Percentiles rank a stretch among this genome's conserved stretches.
Conservation (phyloP, 2,113 vertebrate species). For the Morone saxatilis region DNA sequence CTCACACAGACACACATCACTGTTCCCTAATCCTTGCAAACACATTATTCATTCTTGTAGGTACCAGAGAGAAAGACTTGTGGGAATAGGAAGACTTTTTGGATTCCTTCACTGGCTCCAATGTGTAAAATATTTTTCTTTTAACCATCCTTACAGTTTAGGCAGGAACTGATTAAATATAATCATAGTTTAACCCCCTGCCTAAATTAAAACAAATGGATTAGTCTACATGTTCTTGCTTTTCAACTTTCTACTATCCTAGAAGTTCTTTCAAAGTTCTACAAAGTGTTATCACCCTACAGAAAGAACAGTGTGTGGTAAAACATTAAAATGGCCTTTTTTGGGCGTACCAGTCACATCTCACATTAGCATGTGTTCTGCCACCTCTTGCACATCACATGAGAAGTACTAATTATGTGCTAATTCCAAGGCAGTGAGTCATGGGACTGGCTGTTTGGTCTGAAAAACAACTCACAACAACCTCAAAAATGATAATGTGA, state of each 20-base stretch:
- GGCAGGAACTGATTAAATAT: background rate
- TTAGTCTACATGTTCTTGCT: background rate
- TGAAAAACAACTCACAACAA: background rate
- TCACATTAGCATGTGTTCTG: background rate
- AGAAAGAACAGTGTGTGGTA: background rate
- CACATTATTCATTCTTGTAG: constrained; percentile 31
- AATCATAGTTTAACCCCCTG: background rate
- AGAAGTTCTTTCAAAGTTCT: background rate
- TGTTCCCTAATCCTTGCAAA: constrained; percentile 18
- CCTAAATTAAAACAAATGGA: background rate
- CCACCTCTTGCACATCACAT: background rate
- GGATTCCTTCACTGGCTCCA: constrained; percentile 5
- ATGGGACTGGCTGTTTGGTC: background rate
- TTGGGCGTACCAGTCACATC: background rate
- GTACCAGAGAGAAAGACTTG: constrained; percentile 2
- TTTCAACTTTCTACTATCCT: background rate
- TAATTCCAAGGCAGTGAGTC: background rate
- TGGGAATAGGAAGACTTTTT: constrained; percentile 23
- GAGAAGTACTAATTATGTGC: background rate
- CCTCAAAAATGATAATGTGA: background rate
- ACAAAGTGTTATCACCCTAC: too few relatives aligned
- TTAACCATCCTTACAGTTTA: background rate
- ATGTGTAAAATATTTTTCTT: background rate
- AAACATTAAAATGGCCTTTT: background rate
- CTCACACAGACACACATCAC: constrained; percentile 12